These are phyloP conservation scores for Polyodon spathula DNA, from an alignment of 2,113 vertebrate species.

Conservation along the genomic window DNA sequence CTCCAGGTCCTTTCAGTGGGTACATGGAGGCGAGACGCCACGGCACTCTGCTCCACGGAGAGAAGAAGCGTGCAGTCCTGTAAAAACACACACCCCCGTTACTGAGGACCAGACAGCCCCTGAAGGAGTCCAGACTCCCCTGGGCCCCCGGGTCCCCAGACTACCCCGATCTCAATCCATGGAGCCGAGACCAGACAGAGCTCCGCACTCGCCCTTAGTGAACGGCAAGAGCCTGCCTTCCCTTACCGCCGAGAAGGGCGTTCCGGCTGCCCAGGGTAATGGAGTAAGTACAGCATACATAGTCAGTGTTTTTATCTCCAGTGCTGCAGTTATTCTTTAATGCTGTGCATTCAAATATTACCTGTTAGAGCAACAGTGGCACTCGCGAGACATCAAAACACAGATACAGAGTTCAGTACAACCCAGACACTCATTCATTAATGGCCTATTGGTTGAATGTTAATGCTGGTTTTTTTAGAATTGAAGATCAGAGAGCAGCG, in stretches of 20 bases:
- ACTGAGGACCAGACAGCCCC: neutral
- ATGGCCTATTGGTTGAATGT: no score
- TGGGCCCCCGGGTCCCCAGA: constrained; percentile 37
- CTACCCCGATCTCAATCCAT: constrained; percentile 27
- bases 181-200: constrained; percentile 33
- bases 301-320: no score
- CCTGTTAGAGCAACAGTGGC: no score
- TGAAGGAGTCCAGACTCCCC: constrained; percentile 25
- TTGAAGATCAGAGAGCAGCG: no score
- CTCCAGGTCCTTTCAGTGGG: constrained; percentile 63
- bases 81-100: constrained; percentile 10
- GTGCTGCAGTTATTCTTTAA: no score
- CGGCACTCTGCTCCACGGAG: constrained; percentile 3
- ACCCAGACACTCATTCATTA: no score
- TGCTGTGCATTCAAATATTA: no score
- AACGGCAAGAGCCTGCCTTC: constrained; percentile 11
- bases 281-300: constrained; percentile 25
- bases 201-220: constrained; percentile 9
- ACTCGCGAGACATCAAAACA: no score
- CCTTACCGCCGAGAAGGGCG: constrained; percentile 16
- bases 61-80: neutral
- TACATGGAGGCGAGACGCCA: constrained; percentile 18
- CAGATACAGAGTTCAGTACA: no score
- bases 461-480: no score
- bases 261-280: constrained; percentile 9